Base-by-base conservation (phyloP, 2,113 vertebrate species). In the Pipra filicauda region DNA sequence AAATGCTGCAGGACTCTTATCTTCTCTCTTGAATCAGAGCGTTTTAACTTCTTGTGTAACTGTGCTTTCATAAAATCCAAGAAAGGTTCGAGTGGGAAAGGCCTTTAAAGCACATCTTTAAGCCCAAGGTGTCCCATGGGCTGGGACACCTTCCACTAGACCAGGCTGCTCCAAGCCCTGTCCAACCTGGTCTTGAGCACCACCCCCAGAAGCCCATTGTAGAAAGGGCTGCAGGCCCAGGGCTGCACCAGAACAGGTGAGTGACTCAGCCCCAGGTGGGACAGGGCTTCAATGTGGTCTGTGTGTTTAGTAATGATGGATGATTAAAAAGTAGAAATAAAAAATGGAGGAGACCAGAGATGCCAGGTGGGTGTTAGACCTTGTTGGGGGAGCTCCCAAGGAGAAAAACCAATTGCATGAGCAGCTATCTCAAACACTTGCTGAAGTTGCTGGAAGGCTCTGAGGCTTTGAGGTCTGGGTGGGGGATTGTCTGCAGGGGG, bases 181-280 rank as follows among this genome's bases (percentile, higher is more conserved):
- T 18, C 57, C 79, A 62, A 12, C n/a, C 78, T 31, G 26, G 79
- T 41, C 54, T 35, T 6, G 21, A 7, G 4, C n/a, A 7, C 14
- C 18, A 3, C 5, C 27, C 20, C 9, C 59, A 15, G 49, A 3
- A 37, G 24, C 35, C 1, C 0, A 0, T 39, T 46, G 19, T 16
- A 5, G 28, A 28, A 13, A 17, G 61, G 51, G 48, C 37, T 5
- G 8, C 8, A 8, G 58, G 48, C 76, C 0, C 1, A 9, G 51
- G 54, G 30, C 3, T 2, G 5, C 39, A 2, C 23, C 55, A 15
- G 49, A 30, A 7, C 1, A 2, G n/a, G 30, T 5, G 24, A 16
- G 20, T 6, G 54, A 14, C 24, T 27, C 35, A 39, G 16, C 59
- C 15, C 8, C 5, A 2, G 27, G 26, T 12, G 28, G 39, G 51